A percentile compares a stretch with the other conserved stretches of the same genome.
Conservation (phyloP, 35 echinoderm and acorn worm genomes). For the Ophiothrix spiculata region DNA sequence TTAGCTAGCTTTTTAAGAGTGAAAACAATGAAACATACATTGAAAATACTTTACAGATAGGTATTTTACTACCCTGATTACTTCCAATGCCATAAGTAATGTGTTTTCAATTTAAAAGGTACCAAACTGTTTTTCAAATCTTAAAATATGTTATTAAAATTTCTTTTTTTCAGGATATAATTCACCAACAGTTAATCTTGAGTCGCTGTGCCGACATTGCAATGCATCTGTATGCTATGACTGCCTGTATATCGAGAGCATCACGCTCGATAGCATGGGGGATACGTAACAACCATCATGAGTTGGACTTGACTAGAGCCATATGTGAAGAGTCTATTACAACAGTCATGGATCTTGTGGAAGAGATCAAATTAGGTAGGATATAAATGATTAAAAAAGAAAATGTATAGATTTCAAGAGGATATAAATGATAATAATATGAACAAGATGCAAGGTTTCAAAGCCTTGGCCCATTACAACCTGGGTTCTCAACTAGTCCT, state of each 20-base stretch:
- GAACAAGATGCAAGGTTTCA: not conserved
- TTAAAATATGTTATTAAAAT: too few relatives aligned
- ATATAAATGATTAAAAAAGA: too few relatives aligned
- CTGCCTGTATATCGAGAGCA: constrained; percentile 82
- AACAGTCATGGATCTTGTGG: constrained; percentile 38
- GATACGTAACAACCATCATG: constrained; percentile 81
- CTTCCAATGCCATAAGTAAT: too few relatives aligned
- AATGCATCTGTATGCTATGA: constrained; percentile 88
- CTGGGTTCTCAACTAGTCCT: too few relatives aligned
- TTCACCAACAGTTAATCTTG: constrained; percentile 85
- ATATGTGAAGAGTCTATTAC: constrained; percentile 68
- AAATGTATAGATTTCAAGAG: too few relatives aligned
- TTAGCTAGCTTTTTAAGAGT: too few relatives aligned
- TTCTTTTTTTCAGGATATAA: constrained; percentile 56
- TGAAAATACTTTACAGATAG: too few relatives aligned
- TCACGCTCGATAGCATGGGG: constrained; percentile 66
- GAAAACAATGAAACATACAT: too few relatives aligned
- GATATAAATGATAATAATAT: not conserved
- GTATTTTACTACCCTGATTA: too few relatives aligned
- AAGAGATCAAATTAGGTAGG: constrained; percentile 64
- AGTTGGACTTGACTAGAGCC: constrained; percentile 53
- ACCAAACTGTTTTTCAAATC: too few relatives aligned
- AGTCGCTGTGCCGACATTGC: constrained; percentile 75
- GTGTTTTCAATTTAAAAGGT: too few relatives aligned
- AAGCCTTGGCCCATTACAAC: too few relatives aligned